These are phyloP conservation scores for Nettapus auritus DNA, from an alignment of 2,113 vertebrate genomes.

Conservation along the genomic window DNA sequence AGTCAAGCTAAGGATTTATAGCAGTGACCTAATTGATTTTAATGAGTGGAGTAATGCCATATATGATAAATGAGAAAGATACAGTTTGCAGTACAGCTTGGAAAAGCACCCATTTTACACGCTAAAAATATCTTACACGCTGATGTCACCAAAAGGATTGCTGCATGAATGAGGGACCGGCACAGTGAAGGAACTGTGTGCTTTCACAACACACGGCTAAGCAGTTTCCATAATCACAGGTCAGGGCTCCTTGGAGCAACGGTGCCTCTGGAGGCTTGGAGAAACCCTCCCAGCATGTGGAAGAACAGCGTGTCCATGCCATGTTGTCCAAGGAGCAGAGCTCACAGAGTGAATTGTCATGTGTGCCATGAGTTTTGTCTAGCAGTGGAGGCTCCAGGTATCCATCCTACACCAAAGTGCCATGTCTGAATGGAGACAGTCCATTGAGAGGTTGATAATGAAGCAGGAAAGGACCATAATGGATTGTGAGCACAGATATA, in stretches of 20 bases:
- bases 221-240: background rate
- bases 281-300: background rate
- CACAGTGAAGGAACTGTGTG: background rate
- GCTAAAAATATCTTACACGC: background rate
- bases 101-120: background rate
- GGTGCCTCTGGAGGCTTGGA: background rate
- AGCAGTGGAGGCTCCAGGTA: background rate
- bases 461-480: background rate
- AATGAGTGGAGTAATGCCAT: background rate
- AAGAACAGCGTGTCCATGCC: background rate
- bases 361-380: background rate
- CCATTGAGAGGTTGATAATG: background rate
- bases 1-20: constrained; percentile 12
- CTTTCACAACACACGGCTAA: background rate
- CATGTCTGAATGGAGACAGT: background rate
- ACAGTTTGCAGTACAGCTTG: constrained; percentile 15
- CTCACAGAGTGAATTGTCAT: background rate
- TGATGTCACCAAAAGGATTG: background rate
- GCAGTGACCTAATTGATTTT: constrained; percentile 1
- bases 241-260: background rate
- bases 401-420: background rate
- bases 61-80: background rate
- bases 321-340: accelerated
- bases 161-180: background rate
- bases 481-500: background rate